Conservation (phyloP, 1,140 invertebrate species). For the Macrosteles quadrilineatus region DNA sequence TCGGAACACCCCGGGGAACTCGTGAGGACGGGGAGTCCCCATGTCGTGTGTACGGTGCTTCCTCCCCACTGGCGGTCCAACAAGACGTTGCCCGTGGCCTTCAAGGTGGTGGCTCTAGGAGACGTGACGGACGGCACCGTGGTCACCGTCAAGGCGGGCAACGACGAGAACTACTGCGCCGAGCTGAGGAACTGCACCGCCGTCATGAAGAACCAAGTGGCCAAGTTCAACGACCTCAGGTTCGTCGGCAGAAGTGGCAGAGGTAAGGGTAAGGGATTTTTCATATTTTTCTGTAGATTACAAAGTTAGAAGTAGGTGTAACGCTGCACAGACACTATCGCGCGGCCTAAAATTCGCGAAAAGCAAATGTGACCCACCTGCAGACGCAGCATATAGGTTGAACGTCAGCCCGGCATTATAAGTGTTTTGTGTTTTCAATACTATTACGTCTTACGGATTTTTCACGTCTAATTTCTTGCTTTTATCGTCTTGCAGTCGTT, state of each 20-base stretch:
- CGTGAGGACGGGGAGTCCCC: constrained; percentile 89
- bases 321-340: no score
- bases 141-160: constrained; percentile 91
- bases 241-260: constrained; percentile 96
- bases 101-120: constrained; percentile 90
- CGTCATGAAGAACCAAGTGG: constrained; percentile 96
- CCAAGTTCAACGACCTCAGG: constrained; percentile 96
- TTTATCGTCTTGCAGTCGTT: no score
- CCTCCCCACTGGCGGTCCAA: constrained; percentile 95
- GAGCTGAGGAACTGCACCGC: constrained; percentile 92
- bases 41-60: constrained; percentile 88
- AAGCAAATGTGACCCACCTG: no score
- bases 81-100: constrained; percentile 92
- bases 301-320: no score
- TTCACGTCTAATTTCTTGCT: no score
- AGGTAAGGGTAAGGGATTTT: constrained; percentile 60
- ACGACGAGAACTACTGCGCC: constrained; percentile 96
- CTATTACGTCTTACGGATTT: no score
- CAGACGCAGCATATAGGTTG: no score
- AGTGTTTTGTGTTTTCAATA: no score
- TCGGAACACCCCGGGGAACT: constrained; percentile 92
- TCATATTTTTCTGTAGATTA: not conserved
- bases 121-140: constrained; percentile 94
- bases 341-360: no score
- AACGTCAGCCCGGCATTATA: no score